Conservation (phyloP, 1,140 invertebrate genomes). For the Lamellibrachia luymesi region DNA sequence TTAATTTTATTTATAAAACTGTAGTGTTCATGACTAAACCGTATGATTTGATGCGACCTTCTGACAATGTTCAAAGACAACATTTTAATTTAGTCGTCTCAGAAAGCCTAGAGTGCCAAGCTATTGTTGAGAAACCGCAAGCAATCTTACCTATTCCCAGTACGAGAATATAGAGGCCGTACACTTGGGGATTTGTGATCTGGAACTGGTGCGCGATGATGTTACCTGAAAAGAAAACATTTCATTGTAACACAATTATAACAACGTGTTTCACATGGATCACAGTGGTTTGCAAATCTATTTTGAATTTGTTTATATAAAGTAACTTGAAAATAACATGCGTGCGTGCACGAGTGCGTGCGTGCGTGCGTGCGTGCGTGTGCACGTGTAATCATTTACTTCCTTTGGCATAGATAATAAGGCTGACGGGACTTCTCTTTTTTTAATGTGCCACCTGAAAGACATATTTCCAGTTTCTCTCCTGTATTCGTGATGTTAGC, state of each 20-base stretch:
- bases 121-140: background rate
- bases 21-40: too few relatives aligned
- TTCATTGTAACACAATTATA: background rate
- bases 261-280: background rate
- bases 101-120: background rate
- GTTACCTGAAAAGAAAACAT: conserved; percentile 57
- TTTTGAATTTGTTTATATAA: too few relatives aligned
- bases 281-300: background rate
- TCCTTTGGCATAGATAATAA: too few relatives aligned
- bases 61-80: background rate
- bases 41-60: background rate
- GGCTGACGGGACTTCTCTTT: too few relatives aligned
- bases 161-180: conserved; percentile 86
- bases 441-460: too few relatives aligned
- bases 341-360: too few relatives aligned
- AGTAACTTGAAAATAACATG: too few relatives aligned
- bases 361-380: too few relatives aligned
- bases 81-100: background rate
- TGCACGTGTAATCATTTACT: too few relatives aligned
- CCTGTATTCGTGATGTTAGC: too few relatives aligned
- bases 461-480: too few relatives aligned
- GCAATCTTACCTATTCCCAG: conserved; percentile 67
- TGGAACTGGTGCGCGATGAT: conserved; percentile 89
- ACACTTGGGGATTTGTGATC: conserved; percentile 94
- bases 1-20: too few relatives aligned